These are phyloP conservation scores for Drosophila birchii DNA, from an alignment of 2,888 invertebrate species.

Conservation along the genomic window DNA sequence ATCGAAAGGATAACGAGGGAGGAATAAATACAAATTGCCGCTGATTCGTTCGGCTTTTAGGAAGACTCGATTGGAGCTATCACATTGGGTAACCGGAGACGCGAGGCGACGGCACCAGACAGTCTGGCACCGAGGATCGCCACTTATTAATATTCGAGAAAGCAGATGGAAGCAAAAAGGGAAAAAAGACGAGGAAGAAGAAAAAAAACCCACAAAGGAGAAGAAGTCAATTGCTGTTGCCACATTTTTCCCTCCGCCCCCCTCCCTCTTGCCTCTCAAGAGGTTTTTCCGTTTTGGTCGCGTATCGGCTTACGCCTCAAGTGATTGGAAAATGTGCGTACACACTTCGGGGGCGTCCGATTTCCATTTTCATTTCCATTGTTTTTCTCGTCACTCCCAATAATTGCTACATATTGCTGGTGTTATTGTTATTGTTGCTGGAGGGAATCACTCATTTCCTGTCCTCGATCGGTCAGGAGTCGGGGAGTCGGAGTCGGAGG, in stretches of 20 bases:
- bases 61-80: not conserved
- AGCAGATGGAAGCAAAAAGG: constrained; percentile 68
- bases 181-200: not conserved
- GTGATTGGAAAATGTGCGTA: constrained; percentile 52
- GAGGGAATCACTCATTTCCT: constrained; percentile 66
- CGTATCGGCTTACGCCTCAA: constrained; percentile 68
- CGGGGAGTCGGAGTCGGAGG: not conserved
- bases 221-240: constrained; percentile 51
- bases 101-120: constrained; percentile 55
- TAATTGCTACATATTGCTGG: constrained; percentile 29
- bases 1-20: constrained; percentile 1
- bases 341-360: constrained; percentile 55
- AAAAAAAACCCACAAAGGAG: not conserved
- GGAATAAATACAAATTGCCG: constrained; percentile 51
- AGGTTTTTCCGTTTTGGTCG: constrained; percentile 74
- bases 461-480: constrained; percentile 25
- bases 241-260: constrained; percentile 32
- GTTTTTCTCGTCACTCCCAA: constrained; percentile 28
- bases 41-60: constrained; percentile 42
- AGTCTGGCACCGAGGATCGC: constrained; percentile 68
- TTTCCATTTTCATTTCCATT: constrained; percentile 59
- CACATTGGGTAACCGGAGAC: constrained; percentile 46
- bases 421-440: constrained; percentile 50
- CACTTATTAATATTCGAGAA: constrained; percentile 73
- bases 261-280: constrained; percentile 45